A percentile compares a stretch with the other conserved stretches of the same genome.
phyloP scores from a whole-genome alignment of 92 coral and sea anemone genomes.

The Bergia puertoricense region DNA sequence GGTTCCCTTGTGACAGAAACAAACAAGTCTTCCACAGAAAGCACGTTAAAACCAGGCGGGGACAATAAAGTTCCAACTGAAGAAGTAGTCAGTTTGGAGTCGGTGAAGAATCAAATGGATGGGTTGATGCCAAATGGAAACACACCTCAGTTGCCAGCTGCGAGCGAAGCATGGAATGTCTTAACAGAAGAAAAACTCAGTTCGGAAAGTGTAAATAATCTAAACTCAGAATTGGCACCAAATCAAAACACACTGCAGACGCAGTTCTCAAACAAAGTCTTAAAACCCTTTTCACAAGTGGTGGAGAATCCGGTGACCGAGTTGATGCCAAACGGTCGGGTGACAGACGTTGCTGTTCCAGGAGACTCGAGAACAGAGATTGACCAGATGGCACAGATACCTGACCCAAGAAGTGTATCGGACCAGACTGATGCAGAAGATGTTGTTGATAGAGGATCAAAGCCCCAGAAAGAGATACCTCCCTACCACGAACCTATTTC shows the following conservation, averaged over 20 bases:
- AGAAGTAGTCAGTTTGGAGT: neutral
- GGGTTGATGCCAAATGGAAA: neutral
- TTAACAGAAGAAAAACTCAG: neutral
- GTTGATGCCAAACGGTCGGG: neutral
- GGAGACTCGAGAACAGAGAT: neutral
- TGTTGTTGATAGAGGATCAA: neutral
- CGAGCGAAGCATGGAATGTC: neutral
- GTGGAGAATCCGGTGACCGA: neutral
- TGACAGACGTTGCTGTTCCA: neutral
- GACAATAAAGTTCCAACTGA: neutral
- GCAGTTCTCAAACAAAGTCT: neutral
- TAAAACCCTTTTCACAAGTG: neutral
- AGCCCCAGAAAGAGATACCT: slow-evolving; percentile 1
- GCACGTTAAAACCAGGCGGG: neutral
- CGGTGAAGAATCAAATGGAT: neutral
- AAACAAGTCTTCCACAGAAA: neutral
- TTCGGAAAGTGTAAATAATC: neutral
- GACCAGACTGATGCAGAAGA: neutral
- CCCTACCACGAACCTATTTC: slow-evolving; percentile 27
- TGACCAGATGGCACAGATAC: neutral
- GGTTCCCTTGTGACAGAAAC: neutral
- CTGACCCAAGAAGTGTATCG: neutral
- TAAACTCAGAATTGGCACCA: neutral
- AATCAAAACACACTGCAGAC: neutral
- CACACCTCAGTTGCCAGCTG: neutral